Evolutionary conservation across 1,140 invertebrate genomes (phyloP).

Genomic region (Anagrus nilaparvatae): DNA sequence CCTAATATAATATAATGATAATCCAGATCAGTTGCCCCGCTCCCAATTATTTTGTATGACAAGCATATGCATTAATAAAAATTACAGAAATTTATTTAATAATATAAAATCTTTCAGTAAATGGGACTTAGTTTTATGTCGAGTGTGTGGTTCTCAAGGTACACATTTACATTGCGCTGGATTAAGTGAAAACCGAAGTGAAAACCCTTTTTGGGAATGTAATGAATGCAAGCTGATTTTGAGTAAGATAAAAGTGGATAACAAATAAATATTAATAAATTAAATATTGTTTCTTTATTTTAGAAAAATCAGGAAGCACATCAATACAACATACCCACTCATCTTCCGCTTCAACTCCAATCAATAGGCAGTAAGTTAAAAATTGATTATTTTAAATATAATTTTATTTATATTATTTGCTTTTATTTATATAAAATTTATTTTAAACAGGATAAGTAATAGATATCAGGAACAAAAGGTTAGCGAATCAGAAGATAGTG

Average conservation of each 20-base stretch:
- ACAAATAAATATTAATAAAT: neutral
- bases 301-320: constrained; percentile 2
- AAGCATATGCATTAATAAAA: no score
- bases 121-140: constrained; percentile 48
- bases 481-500: constrained; percentile 24
- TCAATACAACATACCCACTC: no score
- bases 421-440: no score
- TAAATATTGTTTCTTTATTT: neutral
- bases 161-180: constrained; percentile 43
- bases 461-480: no score
- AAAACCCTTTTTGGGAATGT: constrained; percentile 34
- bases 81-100: no score
- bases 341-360: constrained; percentile 6
- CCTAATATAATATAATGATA: no score
- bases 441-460: no score
- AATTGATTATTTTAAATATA: no score
- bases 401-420: no score
- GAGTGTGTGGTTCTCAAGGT: constrained; percentile 48
- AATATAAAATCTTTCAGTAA: constrained; percentile 39
- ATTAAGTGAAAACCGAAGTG: constrained; percentile 33
- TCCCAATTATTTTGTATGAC: no score
- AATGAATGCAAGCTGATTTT: constrained; percentile 30
- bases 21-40: no score
- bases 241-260: constrained; percentile 12
- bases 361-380: constrained; percentile 10